Conservation (phyloP, 2,797 vertebrate species). For the Myotis findleyi region DNA sequence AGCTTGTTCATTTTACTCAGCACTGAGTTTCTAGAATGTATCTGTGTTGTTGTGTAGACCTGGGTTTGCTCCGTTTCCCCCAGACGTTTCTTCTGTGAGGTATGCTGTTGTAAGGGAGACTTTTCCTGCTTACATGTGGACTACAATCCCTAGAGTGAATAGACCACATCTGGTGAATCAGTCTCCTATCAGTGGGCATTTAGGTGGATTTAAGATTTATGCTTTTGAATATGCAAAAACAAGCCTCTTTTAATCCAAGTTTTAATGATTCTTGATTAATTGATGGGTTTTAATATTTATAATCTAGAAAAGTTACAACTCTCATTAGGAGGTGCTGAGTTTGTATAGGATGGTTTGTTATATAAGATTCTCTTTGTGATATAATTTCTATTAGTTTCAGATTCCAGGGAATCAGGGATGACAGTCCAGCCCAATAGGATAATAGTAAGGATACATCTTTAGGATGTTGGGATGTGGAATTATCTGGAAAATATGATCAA, state of each 20-base stretch:
- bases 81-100: not conserved
- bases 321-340: not conserved
- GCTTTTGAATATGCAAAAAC: not conserved
- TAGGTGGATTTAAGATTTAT: not conserved
- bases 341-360: not conserved
- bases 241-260: not conserved
- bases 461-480: not conserved
- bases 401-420: not conserved
- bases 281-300: not conserved
- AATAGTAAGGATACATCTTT: not conserved
- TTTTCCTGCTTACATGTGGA: rapidly evolving
- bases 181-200: not conserved
- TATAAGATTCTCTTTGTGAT: not conserved
- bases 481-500: not conserved
- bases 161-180: not conserved
- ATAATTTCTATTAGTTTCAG: constrained; percentile 14
- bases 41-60: not conserved
- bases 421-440: not conserved
- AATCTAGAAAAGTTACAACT: not conserved
- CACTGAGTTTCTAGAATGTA: not conserved
- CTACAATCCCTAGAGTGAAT: not conserved
- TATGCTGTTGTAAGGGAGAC: not conserved
- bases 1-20: not conserved
- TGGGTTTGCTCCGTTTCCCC: not conserved
- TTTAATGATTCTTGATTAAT: not conserved